Percentiles rank a stretch among this genome's conserved stretches.
Evolutionary conservation across 2,113 vertebrate species (phyloP).

Genomic region (Corythaixoides concolor): DNA sequence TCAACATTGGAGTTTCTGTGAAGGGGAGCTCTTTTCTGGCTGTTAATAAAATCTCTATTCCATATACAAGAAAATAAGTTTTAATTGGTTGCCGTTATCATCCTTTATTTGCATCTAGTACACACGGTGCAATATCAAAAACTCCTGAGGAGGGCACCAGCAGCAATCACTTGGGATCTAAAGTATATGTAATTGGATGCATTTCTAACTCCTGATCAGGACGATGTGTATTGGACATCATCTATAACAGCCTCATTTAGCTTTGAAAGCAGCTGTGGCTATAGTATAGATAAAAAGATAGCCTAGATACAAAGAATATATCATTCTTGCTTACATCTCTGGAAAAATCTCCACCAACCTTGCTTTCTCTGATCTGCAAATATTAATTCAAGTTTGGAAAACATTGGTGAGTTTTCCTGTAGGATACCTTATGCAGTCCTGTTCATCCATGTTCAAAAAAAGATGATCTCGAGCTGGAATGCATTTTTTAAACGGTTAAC

Average conservation of each 20-base stretch:
- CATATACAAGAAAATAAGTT: not conserved
- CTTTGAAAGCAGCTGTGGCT: not conserved
- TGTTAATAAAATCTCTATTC: not conserved
- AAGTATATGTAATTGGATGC: not conserved
- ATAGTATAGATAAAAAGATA: not conserved
- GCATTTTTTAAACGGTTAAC: not conserved
- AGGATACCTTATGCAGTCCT: not conserved
- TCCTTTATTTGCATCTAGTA: not conserved
- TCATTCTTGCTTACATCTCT: not conserved
- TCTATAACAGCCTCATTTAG: not conserved
- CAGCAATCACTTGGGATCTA: constrained; percentile 26
- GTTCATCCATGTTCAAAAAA: not conserved
- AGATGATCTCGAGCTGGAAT: not conserved
- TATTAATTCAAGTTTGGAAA: not conserved
- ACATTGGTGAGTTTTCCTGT: not conserved
- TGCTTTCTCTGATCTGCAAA: not conserved
- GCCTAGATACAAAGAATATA: not conserved
- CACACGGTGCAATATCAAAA: constrained; percentile 36
- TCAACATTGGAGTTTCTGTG: not conserved
- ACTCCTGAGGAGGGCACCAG: constrained; percentile 59
- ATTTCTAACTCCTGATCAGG: not conserved
- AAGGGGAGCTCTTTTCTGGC: not conserved
- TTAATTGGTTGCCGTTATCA: not conserved
- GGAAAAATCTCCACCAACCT: not conserved
- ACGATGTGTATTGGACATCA: accelerated